phyloP scores from a whole-genome alignment of 2,797 vertebrate genomes.

The Varecia variegata region DNA sequence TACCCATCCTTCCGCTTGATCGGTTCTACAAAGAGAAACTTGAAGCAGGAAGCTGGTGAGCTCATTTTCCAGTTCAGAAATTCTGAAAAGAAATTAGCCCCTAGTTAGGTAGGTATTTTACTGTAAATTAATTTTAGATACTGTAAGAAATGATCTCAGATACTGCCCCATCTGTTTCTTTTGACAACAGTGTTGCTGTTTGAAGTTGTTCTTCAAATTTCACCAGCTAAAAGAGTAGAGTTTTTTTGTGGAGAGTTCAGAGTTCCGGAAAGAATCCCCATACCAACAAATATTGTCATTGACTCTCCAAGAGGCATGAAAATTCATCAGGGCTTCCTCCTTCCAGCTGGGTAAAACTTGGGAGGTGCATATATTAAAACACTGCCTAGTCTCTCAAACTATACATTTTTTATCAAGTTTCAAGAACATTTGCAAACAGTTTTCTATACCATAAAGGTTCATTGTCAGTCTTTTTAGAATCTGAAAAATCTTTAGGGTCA shows the following conservation, averaged over 20 bases:
- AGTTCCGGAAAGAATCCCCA: neutral
- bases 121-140: conserved; percentile 53
- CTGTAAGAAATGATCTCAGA: conserved; percentile 46
- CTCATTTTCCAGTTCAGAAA: conserved; percentile 58
- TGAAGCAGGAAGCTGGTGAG: conserved; percentile 15
- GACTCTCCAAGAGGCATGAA: conserved; percentile 29
- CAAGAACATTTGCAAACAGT: conserved; percentile 6
- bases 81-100: conserved; percentile 42
- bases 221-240: neutral
- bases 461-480: neutral
- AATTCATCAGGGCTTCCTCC: conserved; percentile 38
- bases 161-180: neutral
- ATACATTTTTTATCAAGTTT: conserved; percentile 45
- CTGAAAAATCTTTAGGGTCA: neutral
- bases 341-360: conserved; percentile 50
- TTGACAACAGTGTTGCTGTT: conserved; percentile 37
- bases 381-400: conserved; percentile 12
- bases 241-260: neutral
- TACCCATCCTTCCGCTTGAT: conserved; percentile 45
- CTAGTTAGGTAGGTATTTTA: conserved; percentile 41
- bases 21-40: conserved; percentile 60
- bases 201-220: conserved; percentile 53
- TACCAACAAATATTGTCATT: neutral
- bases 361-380: conserved; percentile 39
- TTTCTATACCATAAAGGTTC: neutral